Evolutionary conservation across 2,797 vertebrate genomes (phyloP).

Genomic region (Tinamus major): DNA sequence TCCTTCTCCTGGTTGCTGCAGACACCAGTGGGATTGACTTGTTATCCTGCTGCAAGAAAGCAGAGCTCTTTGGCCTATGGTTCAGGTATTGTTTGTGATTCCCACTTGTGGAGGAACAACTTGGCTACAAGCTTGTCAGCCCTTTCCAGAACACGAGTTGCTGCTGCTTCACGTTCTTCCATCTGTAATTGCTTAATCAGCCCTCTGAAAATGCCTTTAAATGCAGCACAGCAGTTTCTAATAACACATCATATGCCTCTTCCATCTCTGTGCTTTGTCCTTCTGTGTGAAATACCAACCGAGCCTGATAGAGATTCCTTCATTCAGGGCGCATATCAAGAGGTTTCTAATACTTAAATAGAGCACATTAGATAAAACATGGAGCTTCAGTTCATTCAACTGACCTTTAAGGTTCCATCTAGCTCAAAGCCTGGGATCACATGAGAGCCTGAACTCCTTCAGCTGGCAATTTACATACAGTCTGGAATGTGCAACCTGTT

Average conservation of each 20-base stretch:
- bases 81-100: background rate
- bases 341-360: background rate
- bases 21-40: background rate
- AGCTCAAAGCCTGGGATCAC: background rate
- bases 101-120: background rate
- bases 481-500: background rate
- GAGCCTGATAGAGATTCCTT: background rate
- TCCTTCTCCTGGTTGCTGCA: background rate
- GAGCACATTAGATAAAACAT: background rate
- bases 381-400: background rate
- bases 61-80: background rate
- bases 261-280: background rate
- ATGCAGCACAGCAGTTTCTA: background rate
- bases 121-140: background rate
- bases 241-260: background rate
- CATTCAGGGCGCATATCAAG: background rate
- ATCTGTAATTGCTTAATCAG: conserved; percentile 17
- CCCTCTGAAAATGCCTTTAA: conserved; percentile 1
- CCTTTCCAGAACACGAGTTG: background rate
- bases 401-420: background rate
- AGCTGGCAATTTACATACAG: background rate
- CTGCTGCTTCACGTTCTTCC: background rate
- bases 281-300: background rate
- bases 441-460: accelerated
- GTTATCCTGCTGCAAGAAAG: background rate